phyloP scores from a whole-genome alignment of 2,113 vertebrate genomes.

The Oreotrochilus melanogaster region DNA sequence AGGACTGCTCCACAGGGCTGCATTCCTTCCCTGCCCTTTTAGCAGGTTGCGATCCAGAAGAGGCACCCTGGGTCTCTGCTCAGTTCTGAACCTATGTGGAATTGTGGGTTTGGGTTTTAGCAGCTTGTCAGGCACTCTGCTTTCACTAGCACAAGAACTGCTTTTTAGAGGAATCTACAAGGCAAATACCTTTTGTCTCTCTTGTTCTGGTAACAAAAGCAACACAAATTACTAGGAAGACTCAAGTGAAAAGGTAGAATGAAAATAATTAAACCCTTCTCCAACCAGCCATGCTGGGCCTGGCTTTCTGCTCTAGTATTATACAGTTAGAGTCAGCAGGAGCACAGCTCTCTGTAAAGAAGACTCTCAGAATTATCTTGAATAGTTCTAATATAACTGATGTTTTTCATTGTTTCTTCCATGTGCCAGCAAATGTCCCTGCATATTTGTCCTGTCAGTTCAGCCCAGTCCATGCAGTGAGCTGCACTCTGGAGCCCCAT shows the following conservation, averaged over 20 bases:
- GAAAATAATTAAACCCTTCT: slow-evolving; percentile 67
- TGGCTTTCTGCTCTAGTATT: slow-evolving; percentile 56
- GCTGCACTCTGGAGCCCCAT: neutral
- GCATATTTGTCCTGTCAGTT: neutral
- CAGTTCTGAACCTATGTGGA: neutral
- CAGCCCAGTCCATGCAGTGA: neutral
- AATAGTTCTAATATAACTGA: neutral
- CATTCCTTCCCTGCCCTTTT: neutral
- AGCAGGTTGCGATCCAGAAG: neutral
- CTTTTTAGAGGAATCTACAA: slow-evolving; percentile 11
- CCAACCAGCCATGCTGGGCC: slow-evolving; percentile 22
- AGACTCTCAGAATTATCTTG: slow-evolving; percentile 23
- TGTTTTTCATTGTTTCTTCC: neutral
- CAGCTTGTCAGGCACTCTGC: neutral
- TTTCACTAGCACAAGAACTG: neutral
- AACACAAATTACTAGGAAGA: slow-evolving; percentile 47
- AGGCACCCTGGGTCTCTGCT: neutral
- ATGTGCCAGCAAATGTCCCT: neutral
- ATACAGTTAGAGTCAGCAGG: slow-evolving; percentile 62
- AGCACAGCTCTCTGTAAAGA: slow-evolving; percentile 36
- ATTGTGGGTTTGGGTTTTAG: neutral
- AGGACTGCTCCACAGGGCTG: neutral
- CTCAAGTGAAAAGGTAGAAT: slow-evolving; percentile 63
- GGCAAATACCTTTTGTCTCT: slow-evolving; percentile 40
- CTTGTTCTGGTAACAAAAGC: slow-evolving; percentile 52